Evolutionary conservation across 2,888 invertebrate genomes (phyloP).

Genomic region (Heliconius ismenius): DNA sequence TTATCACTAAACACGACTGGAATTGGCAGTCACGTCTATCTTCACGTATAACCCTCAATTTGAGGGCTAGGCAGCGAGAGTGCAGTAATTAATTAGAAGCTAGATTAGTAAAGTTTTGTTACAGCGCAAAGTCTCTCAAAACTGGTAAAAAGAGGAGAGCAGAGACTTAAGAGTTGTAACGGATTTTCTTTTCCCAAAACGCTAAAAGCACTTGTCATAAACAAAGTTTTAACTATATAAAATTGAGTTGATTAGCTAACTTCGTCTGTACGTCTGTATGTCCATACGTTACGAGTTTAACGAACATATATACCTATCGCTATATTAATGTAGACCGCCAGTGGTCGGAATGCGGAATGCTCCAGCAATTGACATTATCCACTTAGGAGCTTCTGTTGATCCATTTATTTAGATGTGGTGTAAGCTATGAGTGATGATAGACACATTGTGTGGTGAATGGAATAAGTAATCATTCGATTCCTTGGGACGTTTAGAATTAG

Average conservation of each 20-base stretch:
- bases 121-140: neutral
- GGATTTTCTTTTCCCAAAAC: neutral
- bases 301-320: slow-evolving; percentile 56
- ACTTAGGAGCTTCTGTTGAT: slow-evolving; percentile 72
- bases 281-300: slow-evolving; percentile 35
- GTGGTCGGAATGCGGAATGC: slow-evolving; percentile 77
- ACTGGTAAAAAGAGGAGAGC: neutral
- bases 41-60: neutral
- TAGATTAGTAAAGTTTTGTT: neutral
- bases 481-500: neutral
- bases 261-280: neutral
- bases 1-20: slow-evolving; percentile 13
- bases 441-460: slow-evolving; percentile 19
- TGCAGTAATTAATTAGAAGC: neutral
- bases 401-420: slow-evolving; percentile 51
- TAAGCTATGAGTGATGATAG: slow-evolving; percentile 45
- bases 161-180: neutral
- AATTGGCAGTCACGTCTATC: neutral
- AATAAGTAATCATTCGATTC: slow-evolving; percentile 6
- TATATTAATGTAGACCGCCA: slow-evolving; percentile 70
- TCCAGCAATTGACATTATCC: slow-evolving; percentile 76
- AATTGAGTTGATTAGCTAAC: neutral
- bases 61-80: neutral
- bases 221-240: neutral
- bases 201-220: neutral